phyloP scores from a whole-genome alignment of 2,888 invertebrate genomes.

The Alloscopus bannaensis region DNA sequence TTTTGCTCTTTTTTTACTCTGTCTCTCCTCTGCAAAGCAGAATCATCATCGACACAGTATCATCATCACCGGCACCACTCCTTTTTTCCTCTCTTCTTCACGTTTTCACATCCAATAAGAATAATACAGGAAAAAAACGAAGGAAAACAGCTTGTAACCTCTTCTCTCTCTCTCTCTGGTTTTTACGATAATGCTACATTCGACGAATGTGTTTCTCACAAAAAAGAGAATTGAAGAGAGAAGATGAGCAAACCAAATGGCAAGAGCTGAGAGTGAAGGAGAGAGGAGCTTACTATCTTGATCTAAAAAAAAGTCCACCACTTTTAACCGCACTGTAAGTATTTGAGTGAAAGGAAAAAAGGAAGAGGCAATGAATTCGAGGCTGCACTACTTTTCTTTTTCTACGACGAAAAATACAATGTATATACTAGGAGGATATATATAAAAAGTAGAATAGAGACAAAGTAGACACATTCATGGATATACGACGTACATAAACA shows the following conservation, averaged over 20 bases:
- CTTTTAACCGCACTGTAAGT: slow-evolving; percentile 39
- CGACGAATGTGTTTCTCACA: slow-evolving; percentile 59
- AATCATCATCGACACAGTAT: not conserved
- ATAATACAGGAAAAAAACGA: not conserved
- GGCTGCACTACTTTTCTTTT: not conserved
- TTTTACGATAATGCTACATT: slow-evolving; percentile 64
- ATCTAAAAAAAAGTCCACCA: slow-evolving; percentile 25
- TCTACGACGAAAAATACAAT: no score
- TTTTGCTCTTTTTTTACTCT: not conserved
- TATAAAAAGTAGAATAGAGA: no score
- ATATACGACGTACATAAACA: no score
- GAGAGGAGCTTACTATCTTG: slow-evolving; percentile 33
- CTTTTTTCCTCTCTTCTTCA: slow-evolving; percentile 7
- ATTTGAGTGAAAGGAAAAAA: slow-evolving; percentile 30
- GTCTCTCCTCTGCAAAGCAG: slow-evolving; percentile 29
- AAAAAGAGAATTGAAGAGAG: no score
- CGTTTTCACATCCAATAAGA: not conserved
- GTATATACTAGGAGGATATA: no score
- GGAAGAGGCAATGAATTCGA: slow-evolving; percentile 2
- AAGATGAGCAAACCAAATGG: slow-evolving; percentile 34
- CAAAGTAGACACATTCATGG: no score
- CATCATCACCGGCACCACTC: slow-evolving; percentile 24
- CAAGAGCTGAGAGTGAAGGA: not conserved
- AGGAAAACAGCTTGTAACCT: not conserved
- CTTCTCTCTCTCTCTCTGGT: slow-evolving; percentile 44